These are phyloP conservation scores for Mongoloraphidia duomilia DNA, from an alignment of 2,888 invertebrate species.

Conservation along the genomic window DNA sequence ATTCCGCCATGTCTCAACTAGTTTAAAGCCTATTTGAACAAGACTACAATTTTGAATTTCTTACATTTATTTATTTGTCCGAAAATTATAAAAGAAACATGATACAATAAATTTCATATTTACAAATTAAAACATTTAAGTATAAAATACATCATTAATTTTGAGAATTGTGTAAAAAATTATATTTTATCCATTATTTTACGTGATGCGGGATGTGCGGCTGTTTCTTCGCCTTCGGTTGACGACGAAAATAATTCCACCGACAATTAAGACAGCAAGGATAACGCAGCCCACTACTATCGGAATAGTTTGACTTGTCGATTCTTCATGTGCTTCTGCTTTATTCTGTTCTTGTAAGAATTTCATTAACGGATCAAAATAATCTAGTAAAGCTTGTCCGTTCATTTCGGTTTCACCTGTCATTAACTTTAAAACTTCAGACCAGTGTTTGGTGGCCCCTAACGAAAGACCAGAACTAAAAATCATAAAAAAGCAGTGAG, in stretches of 20 bases:
- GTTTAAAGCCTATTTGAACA: too few species aligned
- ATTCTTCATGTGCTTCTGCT: slow-evolving; percentile 19
- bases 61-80: too few species aligned
- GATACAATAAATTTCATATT: too few species aligned
- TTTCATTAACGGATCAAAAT: slow-evolving; percentile 42
- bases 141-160: too few species aligned
- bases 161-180: too few species aligned
- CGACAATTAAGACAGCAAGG: background rate
- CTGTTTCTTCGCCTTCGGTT: too few species aligned
- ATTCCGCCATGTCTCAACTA: too few species aligned
- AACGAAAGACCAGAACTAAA: slow-evolving; percentile 33
- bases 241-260: background rate
- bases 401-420: slow-evolving; percentile 40
- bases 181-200: too few species aligned
- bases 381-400: slow-evolving; percentile 38
- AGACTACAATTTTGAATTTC: too few species aligned
- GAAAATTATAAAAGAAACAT: too few species aligned
- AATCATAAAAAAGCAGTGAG: slow-evolving; percentile 13
- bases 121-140: too few species aligned
- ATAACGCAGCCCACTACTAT: background rate
- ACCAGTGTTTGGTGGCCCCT: slow-evolving; percentile 37
- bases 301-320: background rate
- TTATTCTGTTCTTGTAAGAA: slow-evolving; percentile 29
- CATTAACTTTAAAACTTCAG: slow-evolving; percentile 40
- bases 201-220: too few species aligned